Conservation (phyloP, 2,888 invertebrate genomes). For the Capitulum mitella region DNA sequence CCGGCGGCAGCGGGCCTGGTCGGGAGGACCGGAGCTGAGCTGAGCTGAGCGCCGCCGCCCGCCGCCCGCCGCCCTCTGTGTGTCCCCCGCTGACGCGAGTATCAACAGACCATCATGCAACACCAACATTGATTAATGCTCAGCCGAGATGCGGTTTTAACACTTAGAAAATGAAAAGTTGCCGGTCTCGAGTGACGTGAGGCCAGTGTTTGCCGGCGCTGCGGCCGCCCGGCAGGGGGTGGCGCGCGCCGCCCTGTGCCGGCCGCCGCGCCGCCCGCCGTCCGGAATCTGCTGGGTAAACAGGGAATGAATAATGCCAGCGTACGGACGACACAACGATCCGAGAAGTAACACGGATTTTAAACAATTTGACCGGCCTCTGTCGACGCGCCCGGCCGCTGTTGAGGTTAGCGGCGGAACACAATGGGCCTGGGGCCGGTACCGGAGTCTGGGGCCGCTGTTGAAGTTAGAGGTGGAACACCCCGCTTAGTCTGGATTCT, state of each 20-base stretch:
- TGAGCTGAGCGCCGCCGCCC: no score
- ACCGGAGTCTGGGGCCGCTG: no score
- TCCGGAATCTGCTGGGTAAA: not conserved
- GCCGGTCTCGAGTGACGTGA: not conserved
- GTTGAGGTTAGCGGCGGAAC: not conserved
- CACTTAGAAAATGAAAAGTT: slow-evolving; percentile 18
- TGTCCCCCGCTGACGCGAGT: not conserved
- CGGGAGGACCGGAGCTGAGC: no score
- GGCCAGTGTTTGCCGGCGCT: not conserved
- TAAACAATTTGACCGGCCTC: slow-evolving; percentile 13
- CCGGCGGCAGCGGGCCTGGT: no score
- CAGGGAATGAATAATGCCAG: slow-evolving; percentile 10
- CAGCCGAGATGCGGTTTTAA: slow-evolving; percentile 10
- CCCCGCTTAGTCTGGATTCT: not conserved
- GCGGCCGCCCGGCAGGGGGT: not conserved
- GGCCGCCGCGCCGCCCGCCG: not conserved
- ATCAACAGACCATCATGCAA: slow-evolving; percentile 13
- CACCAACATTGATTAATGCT: slow-evolving; percentile 13
- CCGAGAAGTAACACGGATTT: not conserved
- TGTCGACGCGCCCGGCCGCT: not conserved
- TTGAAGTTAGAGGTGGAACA: no score
- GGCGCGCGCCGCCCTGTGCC: not conserved
- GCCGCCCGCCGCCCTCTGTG: not conserved
- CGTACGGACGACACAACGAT: not conserved
- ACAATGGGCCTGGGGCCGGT: not conserved